phyloP scores from a whole-genome alignment of 92 coral and sea anemone genomes.

The Scolanthus callimorphus region DNA sequence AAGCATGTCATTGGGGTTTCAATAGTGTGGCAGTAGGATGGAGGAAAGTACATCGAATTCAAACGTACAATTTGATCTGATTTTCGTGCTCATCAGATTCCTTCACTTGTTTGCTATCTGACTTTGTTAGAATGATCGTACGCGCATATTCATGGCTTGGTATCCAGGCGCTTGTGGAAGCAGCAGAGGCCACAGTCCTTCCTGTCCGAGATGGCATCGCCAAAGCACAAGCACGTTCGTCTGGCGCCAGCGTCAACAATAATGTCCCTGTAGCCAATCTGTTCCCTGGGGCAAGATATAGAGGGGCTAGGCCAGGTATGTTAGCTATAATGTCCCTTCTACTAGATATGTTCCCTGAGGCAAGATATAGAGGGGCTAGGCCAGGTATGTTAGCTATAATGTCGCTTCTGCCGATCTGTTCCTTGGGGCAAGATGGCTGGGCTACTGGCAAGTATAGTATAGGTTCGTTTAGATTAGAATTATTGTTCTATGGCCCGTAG shows the following conservation, averaged over 20 bases:
- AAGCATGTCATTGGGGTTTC: too few relatives aligned
- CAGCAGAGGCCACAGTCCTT: constrained; percentile 82
- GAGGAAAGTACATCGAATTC: too few relatives aligned
- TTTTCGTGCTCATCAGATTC: too few relatives aligned
- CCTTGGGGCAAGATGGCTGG: constrained; percentile 62
- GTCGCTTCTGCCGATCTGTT: constrained; percentile 63
- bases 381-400: constrained; percentile 82
- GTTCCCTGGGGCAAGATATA: constrained; percentile 62
- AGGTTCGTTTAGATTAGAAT: too few relatives aligned
- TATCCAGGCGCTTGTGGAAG: constrained; percentile 68
- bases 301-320: constrained; percentile 75
- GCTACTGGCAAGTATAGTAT: too few relatives aligned
- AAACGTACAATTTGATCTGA: too few relatives aligned
- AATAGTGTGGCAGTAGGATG: too few relatives aligned
- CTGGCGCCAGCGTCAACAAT: constrained; percentile 77
- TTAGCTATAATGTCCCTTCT: constrained; percentile 63
- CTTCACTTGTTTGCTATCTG: too few relatives aligned
- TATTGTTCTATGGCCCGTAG: too few relatives aligned
- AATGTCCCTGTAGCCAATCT: constrained; percentile 58
- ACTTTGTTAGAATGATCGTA: constrained; percentile 55
- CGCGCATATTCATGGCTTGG: constrained; percentile 84
- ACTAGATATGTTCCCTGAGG: constrained; percentile 63
- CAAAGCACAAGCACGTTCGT: constrained; percentile 86
- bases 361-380: constrained; percentile 53
- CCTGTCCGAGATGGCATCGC: constrained; percentile 92